Evolutionary conservation across 2,797 vertebrate species (phyloP), one percentile per base, ranked within the genome.

Genomic region (Lithobates pipiens): DNA sequence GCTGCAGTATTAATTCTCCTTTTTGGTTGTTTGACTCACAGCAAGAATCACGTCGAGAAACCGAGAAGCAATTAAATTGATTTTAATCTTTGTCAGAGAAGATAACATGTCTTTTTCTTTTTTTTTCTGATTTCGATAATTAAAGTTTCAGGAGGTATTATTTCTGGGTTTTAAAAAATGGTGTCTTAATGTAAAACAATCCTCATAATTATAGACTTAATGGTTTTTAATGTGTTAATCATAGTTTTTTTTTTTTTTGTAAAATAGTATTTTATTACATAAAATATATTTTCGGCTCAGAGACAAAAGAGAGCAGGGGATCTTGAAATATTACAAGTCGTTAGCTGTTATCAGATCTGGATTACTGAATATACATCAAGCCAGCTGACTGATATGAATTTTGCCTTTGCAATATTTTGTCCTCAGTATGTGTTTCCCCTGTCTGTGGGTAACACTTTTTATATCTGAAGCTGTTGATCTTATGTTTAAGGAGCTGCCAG

Each of bases 71-170:
- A 95, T 95, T 95, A 95, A 95, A 95, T 93, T 95, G 94, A 95
- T 95, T 95, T 95, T 94, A 95, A 95, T 95, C 95, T 95, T 95
- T 95, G 94, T 95, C 94, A 93, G 94, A 89, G 93, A 93, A 95
- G 94, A 95, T 95, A 95, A 93, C 94, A 92, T 93, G 93, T 92
- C 91, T 93, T 93, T 94, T 94, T 94, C 93, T 39, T 94, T 91
- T 57, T 92, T 93, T 36, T 36, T 36, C 94, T 94, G 93, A 94
- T 95, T 95, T 94, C 95, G 95, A 95, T 95, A 95, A 95, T 95
- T 95, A 95, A 95, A 95, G 91, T 95, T 95, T 94, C 94, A 94
- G 92, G 90, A 94, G 94, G 93, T 94, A 94, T 95, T 95, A 94
- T 95, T 95, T 94, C 93, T 93, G 91, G 92, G 93, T 94, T 95